Base-by-base conservation (phyloP, 2,797 vertebrate species). In the Pseudocheirus occidentalis region DNA sequence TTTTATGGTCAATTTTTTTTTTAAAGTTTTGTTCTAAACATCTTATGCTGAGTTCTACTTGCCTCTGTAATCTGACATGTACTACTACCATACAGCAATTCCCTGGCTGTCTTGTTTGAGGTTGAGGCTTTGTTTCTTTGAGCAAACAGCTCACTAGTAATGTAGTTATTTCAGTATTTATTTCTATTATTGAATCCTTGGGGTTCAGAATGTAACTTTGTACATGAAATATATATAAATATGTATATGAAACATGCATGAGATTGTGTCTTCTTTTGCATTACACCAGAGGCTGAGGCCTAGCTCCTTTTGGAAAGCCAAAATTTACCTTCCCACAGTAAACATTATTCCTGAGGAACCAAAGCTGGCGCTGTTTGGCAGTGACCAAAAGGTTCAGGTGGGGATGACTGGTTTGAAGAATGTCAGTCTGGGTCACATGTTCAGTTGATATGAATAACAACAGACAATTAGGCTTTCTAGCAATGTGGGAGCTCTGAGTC, bases 191-290 rank as follows among this genome's bases (percentile, higher is more conserved):
- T 99, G 98, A 99, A 99, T 99, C 99, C 99, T 99, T 99, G 99
- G 99, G 99, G 99, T 99, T 99, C 99, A 98, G 99, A 99, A 99
- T 99, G 99, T 99, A 99, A 99, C 99, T 99, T 99, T 99, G 99
- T 99, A 99, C 99, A 99, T 99, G 99, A 99, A 99, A 99, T 99
- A 99, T 99, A 99, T 99, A 99, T 99, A 99, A 99, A 99, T 99
- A 99, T 99, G 99, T 99, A 99, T 99, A 99, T 99, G 99, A 99
- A 99, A 99, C 98, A 97, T 97, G 96, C 97, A 97, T 96, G 93
- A 97, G 93, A 34, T 95, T 97, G 94, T 97, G 98, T 99, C 92
- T 97, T 98, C 97, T 98, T 98, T 98, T 94, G 93, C 93, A 90
- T 93, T 94, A 0, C 9, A 1, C 90, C 89, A 7, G 95, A 62